Conservation (phyloP, 2,797 vertebrate species). For the Esox masquinongy region DNA sequence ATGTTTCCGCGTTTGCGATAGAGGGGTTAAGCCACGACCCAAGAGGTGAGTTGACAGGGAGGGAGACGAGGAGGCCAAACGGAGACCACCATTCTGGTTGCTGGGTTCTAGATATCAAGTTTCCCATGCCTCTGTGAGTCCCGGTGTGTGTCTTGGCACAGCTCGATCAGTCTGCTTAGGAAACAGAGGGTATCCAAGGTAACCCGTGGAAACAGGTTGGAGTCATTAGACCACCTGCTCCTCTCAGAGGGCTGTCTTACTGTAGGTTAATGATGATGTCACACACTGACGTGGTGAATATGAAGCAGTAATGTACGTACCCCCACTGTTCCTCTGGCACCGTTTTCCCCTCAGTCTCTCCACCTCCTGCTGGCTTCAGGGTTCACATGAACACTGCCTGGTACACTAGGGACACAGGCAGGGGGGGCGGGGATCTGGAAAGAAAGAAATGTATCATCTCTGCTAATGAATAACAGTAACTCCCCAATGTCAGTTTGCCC, state of each 20-base stretch:
- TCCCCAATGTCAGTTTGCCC: constrained; percentile 68
- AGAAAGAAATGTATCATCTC: constrained; percentile 74
- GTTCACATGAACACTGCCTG: constrained; percentile 65
- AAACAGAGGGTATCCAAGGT: constrained; percentile 41
- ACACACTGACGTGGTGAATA: constrained; percentile 8
- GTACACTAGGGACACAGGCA: constrained; percentile 54
- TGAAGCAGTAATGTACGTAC: background rate
- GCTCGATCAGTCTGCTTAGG: constrained; percentile 17
- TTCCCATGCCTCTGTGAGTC: constrained; percentile 8
- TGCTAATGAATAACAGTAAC: constrained; percentile 75
- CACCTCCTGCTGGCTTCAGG: constrained; percentile 57
- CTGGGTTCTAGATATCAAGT: constrained; percentile 7
- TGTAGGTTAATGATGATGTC: constrained; percentile 6
- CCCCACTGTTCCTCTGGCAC: background rate
- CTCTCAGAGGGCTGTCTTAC: background rate
- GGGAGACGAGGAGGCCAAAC: background rate
- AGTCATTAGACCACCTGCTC: constrained; percentile 35
- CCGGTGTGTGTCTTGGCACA: constrained; percentile 9
- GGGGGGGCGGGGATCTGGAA: constrained; percentile 64
- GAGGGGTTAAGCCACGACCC: background rate
- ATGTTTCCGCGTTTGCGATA: background rate
- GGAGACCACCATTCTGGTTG: background rate
- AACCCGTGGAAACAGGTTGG: constrained; percentile 39
- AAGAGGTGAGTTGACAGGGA: background rate
- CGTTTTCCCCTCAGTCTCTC: constrained; percentile 9